Evolutionary conservation across 2,113 vertebrate genomes (phyloP), one percentile per base, ranked within the genome.

Genomic region (Enhydra lutris): DNA sequence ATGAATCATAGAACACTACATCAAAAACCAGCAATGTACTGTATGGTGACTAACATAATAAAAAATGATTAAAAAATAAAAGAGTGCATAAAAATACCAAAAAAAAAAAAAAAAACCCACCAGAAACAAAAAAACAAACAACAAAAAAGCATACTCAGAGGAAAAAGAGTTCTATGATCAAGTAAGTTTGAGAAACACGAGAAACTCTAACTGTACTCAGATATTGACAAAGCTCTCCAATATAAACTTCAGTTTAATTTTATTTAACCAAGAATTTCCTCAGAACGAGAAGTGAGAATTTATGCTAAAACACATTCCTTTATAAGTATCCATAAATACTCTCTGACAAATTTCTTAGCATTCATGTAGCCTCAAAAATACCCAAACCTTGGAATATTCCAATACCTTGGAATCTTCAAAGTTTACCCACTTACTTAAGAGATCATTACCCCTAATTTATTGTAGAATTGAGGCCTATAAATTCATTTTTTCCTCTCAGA

Each of bases 381-480:
- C 29, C 1, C 34, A 91, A 90, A 93, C 3, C 50, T 50, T 50
- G 50, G 50, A 50, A 14, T 50, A 50, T 50, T 50, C 50, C 12
- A 50, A 50, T 47, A 96, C 11, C 17, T 50, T 93, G 20, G 10
- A 84, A 71, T 79, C 50, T 36, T 92, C 89, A 87, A 90, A 96
- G 74, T n/a, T 95, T 57, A 55, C 12, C 29, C 45, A 81, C 7
- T 59, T 59, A 78, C 12, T 63, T 94, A 81, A 63, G 52, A 95
- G 17, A 96, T 81, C 31, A 96, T 93, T 94, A 85, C 31, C 26
- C 94, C 65, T 93, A 93, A 97, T 96, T 93, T 87, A 91, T 71
- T 86, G 47, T 74, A 55, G 23, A 91, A 86, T 65, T 81, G 36
- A 81, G 52, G 36, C 23, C 34, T 69, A 26, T 39, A 39, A 96